A percentile compares a stretch with the other conserved stretches of the same genome.
Conservation (phyloP, 92 coral and sea anemone species). For the Metridium senile region DNA sequence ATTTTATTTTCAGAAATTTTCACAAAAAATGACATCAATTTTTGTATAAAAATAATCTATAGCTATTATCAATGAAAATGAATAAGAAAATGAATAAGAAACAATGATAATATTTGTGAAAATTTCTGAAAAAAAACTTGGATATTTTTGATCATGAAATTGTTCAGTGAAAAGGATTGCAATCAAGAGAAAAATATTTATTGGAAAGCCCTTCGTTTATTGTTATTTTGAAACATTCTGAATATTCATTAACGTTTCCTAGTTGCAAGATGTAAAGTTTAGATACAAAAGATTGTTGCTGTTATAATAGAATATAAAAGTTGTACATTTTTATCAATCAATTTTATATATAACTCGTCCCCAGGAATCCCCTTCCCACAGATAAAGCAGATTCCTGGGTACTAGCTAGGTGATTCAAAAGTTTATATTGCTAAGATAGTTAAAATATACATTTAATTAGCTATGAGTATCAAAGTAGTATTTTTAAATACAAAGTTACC, state of each 20-base stretch:
- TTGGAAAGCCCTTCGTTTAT: too few relatives aligned
- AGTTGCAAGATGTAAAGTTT: background rate
- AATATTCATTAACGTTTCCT: background rate
- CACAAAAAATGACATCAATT: background rate
- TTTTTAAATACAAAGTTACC: constrained; percentile 20
- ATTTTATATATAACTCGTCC: constrained; percentile 2
- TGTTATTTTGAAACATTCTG: too few relatives aligned
- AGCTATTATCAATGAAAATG: background rate
- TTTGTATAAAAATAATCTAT: background rate
- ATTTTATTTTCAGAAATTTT: background rate
- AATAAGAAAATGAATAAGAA: background rate
- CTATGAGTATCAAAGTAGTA: background rate
- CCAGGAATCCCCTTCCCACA: background rate
- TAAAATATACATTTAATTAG: background rate
- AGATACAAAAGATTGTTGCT: background rate
- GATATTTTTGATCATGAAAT: background rate
- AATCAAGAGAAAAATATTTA: too few relatives aligned
- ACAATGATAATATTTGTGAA: background rate
- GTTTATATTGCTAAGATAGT: background rate
- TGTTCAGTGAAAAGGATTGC: too few relatives aligned
- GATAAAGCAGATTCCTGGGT: background rate
- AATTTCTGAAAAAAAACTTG: background rate
- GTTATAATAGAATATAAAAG: background rate
- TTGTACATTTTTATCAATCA: background rate
- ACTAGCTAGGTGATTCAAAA: background rate